A percentile compares a stretch with the other conserved stretches of the same genome.
Conservation (phyloP, 2,888 invertebrate genomes). For the Papilio elwesi region DNA sequence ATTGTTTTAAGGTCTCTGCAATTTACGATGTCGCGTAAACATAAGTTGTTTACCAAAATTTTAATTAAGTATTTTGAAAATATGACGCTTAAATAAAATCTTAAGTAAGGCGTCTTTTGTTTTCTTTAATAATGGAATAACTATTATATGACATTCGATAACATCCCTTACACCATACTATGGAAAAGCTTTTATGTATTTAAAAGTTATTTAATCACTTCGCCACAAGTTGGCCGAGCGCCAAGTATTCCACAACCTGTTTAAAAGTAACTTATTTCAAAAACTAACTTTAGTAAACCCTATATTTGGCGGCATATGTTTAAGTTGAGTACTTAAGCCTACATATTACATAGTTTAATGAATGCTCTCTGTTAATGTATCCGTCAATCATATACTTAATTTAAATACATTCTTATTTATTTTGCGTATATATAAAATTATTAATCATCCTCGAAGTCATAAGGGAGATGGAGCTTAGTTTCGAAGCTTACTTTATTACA, state of each 20-base stretch:
- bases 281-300: not conserved
- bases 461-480: no score
- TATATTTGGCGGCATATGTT: not conserved
- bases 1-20: constrained; percentile 21
- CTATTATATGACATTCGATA: no score
- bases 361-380: no score
- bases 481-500: no score
- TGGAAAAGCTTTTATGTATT: not conserved
- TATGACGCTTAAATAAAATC: not conserved
- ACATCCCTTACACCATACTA: no score
- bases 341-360: no score
- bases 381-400: no score
- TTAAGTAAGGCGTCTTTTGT: not conserved
- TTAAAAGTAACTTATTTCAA: not conserved
- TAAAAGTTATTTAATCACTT: not conserved
- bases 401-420: no score
- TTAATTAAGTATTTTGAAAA: constrained; percentile 4
- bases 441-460: no score
- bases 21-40: constrained; percentile 22
- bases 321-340: no score
- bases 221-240: not conserved
- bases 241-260: not conserved
- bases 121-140: not conserved
- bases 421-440: no score
- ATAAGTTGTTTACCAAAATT: constrained; percentile 17